Evolutionary conservation across 2,888 invertebrate genomes (phyloP).

Genomic region (Leptopilina myrica): DNA sequence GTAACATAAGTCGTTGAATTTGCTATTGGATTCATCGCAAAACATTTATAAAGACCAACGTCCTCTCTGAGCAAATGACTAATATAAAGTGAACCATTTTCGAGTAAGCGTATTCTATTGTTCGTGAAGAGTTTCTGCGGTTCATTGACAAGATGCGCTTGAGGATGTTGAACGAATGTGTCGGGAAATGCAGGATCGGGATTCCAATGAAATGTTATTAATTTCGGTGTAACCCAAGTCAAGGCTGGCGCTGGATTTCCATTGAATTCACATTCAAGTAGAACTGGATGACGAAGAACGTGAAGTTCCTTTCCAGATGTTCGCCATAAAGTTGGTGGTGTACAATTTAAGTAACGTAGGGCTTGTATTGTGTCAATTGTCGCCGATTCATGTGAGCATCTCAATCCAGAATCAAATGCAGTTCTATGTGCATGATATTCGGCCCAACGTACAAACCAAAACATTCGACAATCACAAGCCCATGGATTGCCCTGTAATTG

Average conservation of each 20-base stretch:
- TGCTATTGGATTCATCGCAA: slow-evolving; percentile 89
- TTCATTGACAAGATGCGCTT: slow-evolving; percentile 79
- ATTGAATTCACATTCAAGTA: slow-evolving; percentile 86
- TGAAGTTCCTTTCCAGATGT: slow-evolving; percentile 81
- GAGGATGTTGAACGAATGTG: slow-evolving; percentile 83
- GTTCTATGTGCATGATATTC: slow-evolving; percentile 77
- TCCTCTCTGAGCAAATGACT: slow-evolving; percentile 85
- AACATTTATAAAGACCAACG: slow-evolving; percentile 91
- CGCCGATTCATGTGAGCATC: slow-evolving; percentile 78
- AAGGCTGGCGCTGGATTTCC: slow-evolving; percentile 89
- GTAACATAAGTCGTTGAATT: slow-evolving; percentile 87
- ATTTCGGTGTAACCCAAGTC: slow-evolving; percentile 90
- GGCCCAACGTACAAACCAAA: slow-evolving; percentile 85
- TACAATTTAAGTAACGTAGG: slow-evolving; percentile 85
- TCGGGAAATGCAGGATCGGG: slow-evolving; percentile 84
- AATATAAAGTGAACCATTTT: slow-evolving; percentile 89
- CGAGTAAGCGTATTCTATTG: slow-evolving; percentile 82
- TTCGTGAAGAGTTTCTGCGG: slow-evolving; percentile 64
- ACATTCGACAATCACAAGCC: slow-evolving; percentile 92
- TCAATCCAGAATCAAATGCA: slow-evolving; percentile 80
- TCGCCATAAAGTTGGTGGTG: slow-evolving; percentile 80
- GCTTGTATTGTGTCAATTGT: slow-evolving; percentile 84
- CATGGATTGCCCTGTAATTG: slow-evolving; percentile 87
- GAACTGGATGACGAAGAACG: slow-evolving; percentile 82
- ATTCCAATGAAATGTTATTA: slow-evolving; percentile 87